These are phyloP conservation scores for Lethenteron reissneri DNA, from an alignment of 2,113 vertebrate genomes.

Conservation along the genomic window DNA sequence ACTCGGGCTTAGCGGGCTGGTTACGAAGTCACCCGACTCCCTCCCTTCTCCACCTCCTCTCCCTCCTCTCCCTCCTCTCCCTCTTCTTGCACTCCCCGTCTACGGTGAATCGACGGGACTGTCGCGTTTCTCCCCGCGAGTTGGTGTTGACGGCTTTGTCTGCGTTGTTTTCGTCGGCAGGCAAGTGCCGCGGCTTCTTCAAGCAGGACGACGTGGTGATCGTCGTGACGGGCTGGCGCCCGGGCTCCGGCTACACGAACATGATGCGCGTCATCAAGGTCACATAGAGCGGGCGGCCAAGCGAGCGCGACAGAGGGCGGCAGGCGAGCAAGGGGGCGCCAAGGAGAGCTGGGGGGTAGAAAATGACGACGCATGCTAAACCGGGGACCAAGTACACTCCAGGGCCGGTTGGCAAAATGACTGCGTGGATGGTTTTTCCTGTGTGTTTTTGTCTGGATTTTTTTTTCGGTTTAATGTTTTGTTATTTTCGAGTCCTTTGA, in stretches of 20 bases:
- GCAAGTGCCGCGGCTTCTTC: constrained; percentile 73
- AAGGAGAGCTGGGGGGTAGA: too few species aligned
- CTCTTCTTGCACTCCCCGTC: too few species aligned
- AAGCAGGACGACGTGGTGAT: constrained; percentile 62
- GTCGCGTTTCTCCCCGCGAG: too few species aligned
- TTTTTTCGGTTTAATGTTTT: not conserved
- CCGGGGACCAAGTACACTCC: constrained; percentile 10
- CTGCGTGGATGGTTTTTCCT: not conserved
- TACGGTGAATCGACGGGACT: too few species aligned
- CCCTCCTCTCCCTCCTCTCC: too few species aligned
- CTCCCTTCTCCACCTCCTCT: too few species aligned
- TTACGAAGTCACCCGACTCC: too few species aligned
- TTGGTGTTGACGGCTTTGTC: too few species aligned
- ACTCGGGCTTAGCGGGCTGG: too few species aligned
- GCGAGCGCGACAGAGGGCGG: constrained; percentile 4
- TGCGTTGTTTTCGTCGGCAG: constrained; percentile 19
- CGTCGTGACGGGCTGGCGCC: constrained; percentile 80
- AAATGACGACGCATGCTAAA: not conserved
- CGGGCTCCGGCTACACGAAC: constrained; percentile 83
- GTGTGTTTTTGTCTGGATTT: not conserved
- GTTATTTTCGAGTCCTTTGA: too few species aligned
- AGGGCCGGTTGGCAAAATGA: constrained; percentile 5
- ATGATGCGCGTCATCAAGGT: constrained; percentile 90
- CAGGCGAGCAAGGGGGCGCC: too few species aligned
- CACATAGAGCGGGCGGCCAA: constrained; percentile 26